Base-by-base conservation (phyloP, 2,113 vertebrate genomes). In the Lasiurus borealis region DNA sequence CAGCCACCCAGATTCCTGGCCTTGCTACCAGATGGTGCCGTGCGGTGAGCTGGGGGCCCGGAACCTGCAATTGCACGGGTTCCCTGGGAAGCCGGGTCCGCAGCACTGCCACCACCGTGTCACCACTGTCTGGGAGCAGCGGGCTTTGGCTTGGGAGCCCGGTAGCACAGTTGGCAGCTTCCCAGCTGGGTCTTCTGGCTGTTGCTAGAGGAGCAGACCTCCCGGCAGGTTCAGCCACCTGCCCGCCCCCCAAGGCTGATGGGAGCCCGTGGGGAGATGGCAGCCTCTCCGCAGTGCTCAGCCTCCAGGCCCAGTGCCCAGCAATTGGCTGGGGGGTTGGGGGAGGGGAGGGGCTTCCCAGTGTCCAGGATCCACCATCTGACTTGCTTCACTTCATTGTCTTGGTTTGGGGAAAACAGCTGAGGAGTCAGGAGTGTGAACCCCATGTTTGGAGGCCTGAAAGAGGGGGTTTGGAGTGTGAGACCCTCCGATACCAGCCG, bases 21-120 rank as follows among this genome's bases (percentile, higher is more conserved):
- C n/a, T 0, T 0, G 0, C 14, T 8, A 0, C 50, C 23, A 13
- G 27, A 14, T 62, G 10, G 19, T 0, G 0, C 64, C 12, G 8
- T 19, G 46, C 0, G 0, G n/a, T 2, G 14, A 48, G 62, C 34
- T 31, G 13, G 13, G 15, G 54, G 29, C 54, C 7, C 1, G 78
- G 31, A 78, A 29, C 83, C 93, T 50, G 62, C 76, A 34, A 29
- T 36, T 13, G 19, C 40, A n/a, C 0, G 0, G 50, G 27, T 11
- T 16, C 14, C 19, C 40, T 52, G 0, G 5, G 1, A 36, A 50
- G 29, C 12, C 0, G 23, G 57, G 3, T 21, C 19, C 9, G 21
- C 10, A 0, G 1, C 25, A 40, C 21, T 2, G 66, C 15, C 12
- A 4, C 31, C 2, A 1, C 13, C 10, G 0, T 9, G 21, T 40